Evolutionary conservation across 92 coral and sea anemone species (phyloP).

Genomic region (Epizoanthus fatuus): DNA sequence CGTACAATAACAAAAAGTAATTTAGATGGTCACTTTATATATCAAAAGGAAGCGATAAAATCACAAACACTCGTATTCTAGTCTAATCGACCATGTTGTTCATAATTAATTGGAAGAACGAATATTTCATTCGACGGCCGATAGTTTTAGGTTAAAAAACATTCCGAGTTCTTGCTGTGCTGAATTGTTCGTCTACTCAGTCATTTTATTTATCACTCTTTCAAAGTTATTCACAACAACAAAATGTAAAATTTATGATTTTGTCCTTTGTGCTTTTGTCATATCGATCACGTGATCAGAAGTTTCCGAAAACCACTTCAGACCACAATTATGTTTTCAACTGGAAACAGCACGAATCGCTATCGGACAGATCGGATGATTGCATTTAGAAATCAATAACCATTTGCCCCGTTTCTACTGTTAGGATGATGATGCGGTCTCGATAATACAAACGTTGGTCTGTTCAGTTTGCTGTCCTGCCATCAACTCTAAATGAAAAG

Average conservation of each 20-base stretch:
- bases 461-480: neutral
- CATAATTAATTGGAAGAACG: neutral
- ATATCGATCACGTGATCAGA: constrained; percentile 2
- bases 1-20: neutral
- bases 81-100: neutral
- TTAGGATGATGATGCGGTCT: constrained; percentile 9
- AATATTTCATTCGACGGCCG: neutral
- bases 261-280: neutral
- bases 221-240: neutral
- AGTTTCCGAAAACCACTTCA: neutral
- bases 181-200: neutral
- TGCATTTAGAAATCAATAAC: neutral
- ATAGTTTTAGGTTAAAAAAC: neutral
- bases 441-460: too few species aligned
- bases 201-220: neutral
- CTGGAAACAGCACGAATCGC: neutral
- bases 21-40: constrained; percentile 2
- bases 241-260: neutral
- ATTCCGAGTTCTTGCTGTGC: neutral
- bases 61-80: constrained; percentile 2
- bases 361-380: neutral
- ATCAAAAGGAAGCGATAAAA: constrained; percentile 15
- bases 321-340: neutral
- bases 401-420: neutral
- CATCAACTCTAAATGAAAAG: neutral